Percentiles rank a stretch among this genome's conserved stretches.
phyloP scores from a whole-genome alignment of 2,888 invertebrate species.

The Protodeltote pygarga region DNA sequence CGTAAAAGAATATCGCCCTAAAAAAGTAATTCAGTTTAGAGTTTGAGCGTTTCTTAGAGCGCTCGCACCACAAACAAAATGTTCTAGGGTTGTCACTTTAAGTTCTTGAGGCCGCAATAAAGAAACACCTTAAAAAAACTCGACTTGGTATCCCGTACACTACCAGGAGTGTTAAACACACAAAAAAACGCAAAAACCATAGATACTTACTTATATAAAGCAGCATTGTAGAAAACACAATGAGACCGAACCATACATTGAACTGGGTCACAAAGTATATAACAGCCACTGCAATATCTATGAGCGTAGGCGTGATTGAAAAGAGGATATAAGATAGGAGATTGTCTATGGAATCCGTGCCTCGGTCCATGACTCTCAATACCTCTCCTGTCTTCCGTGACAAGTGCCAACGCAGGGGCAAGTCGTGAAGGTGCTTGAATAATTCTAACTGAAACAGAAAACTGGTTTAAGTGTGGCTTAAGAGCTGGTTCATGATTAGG shows the following conservation, averaged over 20 bases:
- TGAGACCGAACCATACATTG: slow-evolving; percentile 97
- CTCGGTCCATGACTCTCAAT: slow-evolving; percentile 97
- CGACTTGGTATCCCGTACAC: no score
- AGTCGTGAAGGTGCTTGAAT: slow-evolving; percentile 94
- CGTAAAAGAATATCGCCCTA: no score
- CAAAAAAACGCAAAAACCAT: no score
- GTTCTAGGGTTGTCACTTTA: no score
- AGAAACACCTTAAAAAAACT: no score
- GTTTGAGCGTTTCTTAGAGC: no score
- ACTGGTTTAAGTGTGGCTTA: background rate
- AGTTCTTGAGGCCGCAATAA: no score
- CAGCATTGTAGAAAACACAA: slow-evolving; percentile 97
- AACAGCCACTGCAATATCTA: slow-evolving; percentile 97
- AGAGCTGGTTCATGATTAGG: no score
- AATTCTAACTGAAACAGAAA: slow-evolving; percentile 89
- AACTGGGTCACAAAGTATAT: slow-evolving; percentile 95
- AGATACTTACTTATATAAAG: slow-evolving; percentile 94
- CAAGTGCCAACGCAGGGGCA: slow-evolving; percentile 98
- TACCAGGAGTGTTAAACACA: no score
- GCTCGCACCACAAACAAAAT: no score
- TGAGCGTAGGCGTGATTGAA: slow-evolving; percentile 96
- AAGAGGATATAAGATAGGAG: slow-evolving; percentile 96
- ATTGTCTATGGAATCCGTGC: slow-evolving; percentile 98
- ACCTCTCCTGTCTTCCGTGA: slow-evolving; percentile 98
- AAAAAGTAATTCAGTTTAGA: no score